Evolutionary conservation across 2,797 vertebrate species (phyloP), one percentile per base, ranked within the genome.

Genomic region (Capromys pilorides): DNA sequence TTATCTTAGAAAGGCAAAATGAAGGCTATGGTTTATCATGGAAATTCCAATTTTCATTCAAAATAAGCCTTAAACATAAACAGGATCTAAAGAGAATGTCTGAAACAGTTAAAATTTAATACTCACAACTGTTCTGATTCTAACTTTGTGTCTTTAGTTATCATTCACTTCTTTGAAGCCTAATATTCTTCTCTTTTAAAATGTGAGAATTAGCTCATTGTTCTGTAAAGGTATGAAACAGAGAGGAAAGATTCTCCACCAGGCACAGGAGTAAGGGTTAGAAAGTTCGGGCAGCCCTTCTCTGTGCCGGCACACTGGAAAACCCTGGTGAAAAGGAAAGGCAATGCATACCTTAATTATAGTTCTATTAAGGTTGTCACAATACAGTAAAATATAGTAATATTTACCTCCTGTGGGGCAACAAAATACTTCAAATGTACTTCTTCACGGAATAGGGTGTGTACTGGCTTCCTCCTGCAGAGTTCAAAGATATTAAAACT

Each of bases 11-110:
- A 61, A n/a, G 26, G 49, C 6, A 16, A 94, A 75, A 57, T 51
- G 6, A 78, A 64, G 31, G 54, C 9, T 78, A 11, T 26, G 10
- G 12, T 79, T 90, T 83, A 5, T 86, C 78, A 78, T 71, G 24
- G 28, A 94, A 86, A 93, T 96, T 90, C 73, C 67, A 45, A 5
- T 80, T 86, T 22, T 64, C 75, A 57, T 26, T 3, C 14, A 26
- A 66, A 61, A 39, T 24, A 89, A 93, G 81, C 24, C 28, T 80
- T 89, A 85, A 94, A 93, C 82, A 62, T 87, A 82, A 39, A 5
- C 31, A 75, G 24, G 19, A 67, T 28, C 51, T 79, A 36, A 49
- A 86, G 69, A 51, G 8, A 8, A 1, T 64, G 49, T 62, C 21
- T 92, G 21, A 36, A 77, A 62, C 18, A 87, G 73, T 75, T 79